Evolutionary conservation across 2,797 vertebrate species (phyloP).

Genomic region (Pseudocheirus occidentalis): DNA sequence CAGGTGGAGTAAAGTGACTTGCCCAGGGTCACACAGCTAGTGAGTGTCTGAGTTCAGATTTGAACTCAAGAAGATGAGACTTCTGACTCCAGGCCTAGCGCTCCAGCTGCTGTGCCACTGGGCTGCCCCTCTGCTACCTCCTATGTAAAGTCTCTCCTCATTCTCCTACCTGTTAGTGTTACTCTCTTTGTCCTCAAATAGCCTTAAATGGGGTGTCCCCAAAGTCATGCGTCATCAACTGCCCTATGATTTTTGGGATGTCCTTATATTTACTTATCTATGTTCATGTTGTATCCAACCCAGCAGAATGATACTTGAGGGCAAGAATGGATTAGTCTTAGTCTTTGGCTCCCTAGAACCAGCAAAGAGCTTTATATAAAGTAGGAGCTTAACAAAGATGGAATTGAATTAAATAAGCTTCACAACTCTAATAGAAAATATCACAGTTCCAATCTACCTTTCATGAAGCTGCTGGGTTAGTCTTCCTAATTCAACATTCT

Average conservation of each 20-base stretch:
- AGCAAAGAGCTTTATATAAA: neutral
- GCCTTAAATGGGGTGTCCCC: neutral
- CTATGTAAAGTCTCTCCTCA: neutral
- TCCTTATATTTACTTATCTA: neutral
- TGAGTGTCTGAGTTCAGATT: neutral
- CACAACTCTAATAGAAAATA: neutral
- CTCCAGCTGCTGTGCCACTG: neutral
- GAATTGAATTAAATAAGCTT: neutral
- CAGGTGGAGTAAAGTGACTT: neutral
- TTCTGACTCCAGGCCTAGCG: neutral
- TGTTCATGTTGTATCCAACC: neutral
- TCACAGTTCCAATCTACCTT: neutral
- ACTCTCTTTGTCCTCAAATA: neutral
- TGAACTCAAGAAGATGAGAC: neutral
- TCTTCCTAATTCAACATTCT: neutral
- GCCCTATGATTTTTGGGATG: neutral
- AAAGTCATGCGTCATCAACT: neutral
- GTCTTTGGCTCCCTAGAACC: neutral
- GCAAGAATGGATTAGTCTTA: neutral
- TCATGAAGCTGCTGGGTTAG: neutral
- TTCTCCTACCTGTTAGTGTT: neutral
- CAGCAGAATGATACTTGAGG: neutral
- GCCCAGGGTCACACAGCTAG: neutral
- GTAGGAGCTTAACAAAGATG: neutral
- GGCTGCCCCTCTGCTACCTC: neutral